These are phyloP conservation scores for Myotis myotis DNA, from an alignment of 2,797 vertebrate genomes.

Conservation along the genomic window DNA sequence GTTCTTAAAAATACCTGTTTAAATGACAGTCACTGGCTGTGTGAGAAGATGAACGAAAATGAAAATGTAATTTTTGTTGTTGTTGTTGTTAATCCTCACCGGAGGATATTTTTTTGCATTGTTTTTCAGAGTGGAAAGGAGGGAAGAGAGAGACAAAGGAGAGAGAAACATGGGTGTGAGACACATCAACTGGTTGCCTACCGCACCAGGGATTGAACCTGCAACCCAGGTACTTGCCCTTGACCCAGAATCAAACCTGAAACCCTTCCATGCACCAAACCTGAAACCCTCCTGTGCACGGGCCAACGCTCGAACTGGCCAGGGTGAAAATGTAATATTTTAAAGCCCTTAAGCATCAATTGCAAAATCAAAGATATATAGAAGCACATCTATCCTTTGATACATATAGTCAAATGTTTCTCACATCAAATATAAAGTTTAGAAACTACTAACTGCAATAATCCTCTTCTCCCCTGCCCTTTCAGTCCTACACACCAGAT, in stretches of 20 bases:
- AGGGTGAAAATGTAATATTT: not conserved
- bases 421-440: conserved; percentile 14
- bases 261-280: no score
- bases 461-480: not conserved
- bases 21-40: not conserved
- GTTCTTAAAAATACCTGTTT: conserved; percentile 41
- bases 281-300: no score
- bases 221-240: no score
- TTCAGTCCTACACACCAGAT: not conserved
- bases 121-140: no score
- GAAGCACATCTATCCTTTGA: not conserved
- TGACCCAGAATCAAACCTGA: no score
- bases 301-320: no score
- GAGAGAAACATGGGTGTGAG: no score
- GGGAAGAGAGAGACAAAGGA: no score
- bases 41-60: not conserved
- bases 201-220: no score
- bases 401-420: not conserved
- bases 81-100: no score
- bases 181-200: no score
- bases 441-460: conserved; percentile 20
- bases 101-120: no score
- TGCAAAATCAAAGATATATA: conserved; percentile 30
- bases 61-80: not conserved
- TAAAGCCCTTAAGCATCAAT: not conserved